Base-by-base conservation (phyloP, 2,888 invertebrate species). In the Fissipunctia ypsillon region DNA sequence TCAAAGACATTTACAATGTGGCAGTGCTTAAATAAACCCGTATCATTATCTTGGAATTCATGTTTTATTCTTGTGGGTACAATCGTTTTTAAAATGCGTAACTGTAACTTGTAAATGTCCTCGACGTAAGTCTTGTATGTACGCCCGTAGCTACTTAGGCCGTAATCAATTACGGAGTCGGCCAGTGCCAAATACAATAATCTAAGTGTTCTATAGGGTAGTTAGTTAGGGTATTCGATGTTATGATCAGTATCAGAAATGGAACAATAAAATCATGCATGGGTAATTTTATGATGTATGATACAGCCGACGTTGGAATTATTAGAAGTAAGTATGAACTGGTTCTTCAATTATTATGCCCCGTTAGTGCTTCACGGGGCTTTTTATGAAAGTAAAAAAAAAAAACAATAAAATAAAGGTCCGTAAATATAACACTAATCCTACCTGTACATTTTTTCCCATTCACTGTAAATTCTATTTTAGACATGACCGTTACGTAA, bases 381-480 rank as follows among this genome's bases (percentile, higher is more conserved):
- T 35, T n/a, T 35, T n/a, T 35, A 19, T 4, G 25, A 65, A 52
- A n/a, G n/a, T n/a, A n/a, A 52, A 5, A 2, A 0, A 35, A n/a
- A 43, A 43, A 12, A 57, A 10, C 16, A 54, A 28, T 7, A 16
- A 45, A 48, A 22, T 54, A 54, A 28, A n/a, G n/a, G n/a, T 54
- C 31, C n/a, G 22, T 10, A 59, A 25, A 60, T 61, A 19, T n/a
- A 35, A 28, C 35, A 63, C 28, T 52, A 22, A 66, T 65, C 83
- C 35, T 89, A 94, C 95, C 95, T 84, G 80, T 84, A 88, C 93
- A 93, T 87, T 86, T 90, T 74, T 79, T 87, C 9, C 94, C 95
- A 67, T 95, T 95, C 9, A 95, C 93, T 14, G 91, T 92, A 81
- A 95, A 95, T 83, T 92, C 89, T 67, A 95, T 88, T 80, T 78